Percentiles rank a stretch among this genome's conserved stretches.
Evolutionary conservation across 37 sponge, comb jelly and placozoan genomes (phyloP).

Genomic region (Mnemiopsis leidyi): DNA sequence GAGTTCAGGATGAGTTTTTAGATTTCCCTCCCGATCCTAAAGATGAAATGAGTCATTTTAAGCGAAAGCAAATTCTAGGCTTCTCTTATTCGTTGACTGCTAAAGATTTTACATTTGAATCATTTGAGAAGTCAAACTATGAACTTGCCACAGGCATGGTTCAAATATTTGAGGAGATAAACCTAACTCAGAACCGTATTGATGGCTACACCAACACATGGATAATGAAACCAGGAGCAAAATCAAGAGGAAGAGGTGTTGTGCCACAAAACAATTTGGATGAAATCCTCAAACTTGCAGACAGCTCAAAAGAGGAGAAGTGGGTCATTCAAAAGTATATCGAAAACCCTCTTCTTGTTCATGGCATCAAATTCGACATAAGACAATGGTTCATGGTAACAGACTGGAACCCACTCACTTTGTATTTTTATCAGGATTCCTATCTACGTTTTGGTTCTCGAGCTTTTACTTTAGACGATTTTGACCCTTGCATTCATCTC

Average conservation of each 20-base stretch:
- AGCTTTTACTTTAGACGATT: constrained; percentile 75
- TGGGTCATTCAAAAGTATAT: constrained; percentile 98
- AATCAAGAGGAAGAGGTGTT: constrained; percentile 88
- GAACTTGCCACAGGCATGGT: background rate
- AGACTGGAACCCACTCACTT: constrained; percentile 94
- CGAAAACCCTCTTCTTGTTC: constrained; percentile 88
- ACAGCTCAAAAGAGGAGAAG: constrained; percentile 72
- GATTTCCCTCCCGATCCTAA: constrained; percentile 32
- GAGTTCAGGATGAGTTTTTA: constrained; percentile 14
- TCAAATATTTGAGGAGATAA: background rate
- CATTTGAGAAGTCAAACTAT: background rate
- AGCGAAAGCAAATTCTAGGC: background rate
- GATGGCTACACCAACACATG: constrained; percentile 90
- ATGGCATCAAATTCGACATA: constrained; percentile 94
- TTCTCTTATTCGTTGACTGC: constrained; percentile 9
- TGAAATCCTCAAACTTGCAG: constrained; percentile 56
- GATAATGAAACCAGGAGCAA: constrained; percentile 96
- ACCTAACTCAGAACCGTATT: constrained; percentile 76
- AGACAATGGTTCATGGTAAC: constrained; percentile 99
- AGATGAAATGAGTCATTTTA: background rate
- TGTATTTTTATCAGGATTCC: constrained; percentile 78
- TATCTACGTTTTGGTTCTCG: constrained; percentile 89
- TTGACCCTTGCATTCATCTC: constrained; percentile 87
- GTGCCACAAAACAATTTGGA: background rate
- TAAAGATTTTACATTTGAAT: background rate